Conservation (phyloP, 2,113 vertebrate species). For the Peucedramus taeniatus region DNA sequence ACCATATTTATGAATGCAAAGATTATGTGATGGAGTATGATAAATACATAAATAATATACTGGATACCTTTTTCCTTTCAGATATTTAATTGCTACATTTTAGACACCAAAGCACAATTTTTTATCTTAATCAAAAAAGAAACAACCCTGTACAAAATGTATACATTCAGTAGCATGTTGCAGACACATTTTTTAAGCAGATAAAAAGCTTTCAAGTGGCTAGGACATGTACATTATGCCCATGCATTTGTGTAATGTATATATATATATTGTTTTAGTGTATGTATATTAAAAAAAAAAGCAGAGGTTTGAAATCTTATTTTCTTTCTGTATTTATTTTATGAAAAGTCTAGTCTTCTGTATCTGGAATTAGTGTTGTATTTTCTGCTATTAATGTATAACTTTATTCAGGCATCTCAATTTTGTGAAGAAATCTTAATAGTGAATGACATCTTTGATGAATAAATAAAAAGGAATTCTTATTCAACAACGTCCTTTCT, state of each 20-base stretch:
- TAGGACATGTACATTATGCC: neutral
- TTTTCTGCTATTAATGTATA: neutral
- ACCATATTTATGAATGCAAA: constrained; percentile 18
- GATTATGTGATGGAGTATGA: neutral
- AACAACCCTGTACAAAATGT: neutral
- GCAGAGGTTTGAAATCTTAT: neutral
- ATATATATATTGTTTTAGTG: neutral
- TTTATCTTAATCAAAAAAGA: neutral
- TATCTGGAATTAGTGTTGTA: neutral
- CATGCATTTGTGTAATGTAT: neutral
- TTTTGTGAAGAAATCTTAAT: neutral
- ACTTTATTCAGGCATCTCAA: neutral
- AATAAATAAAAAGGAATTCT: neutral
- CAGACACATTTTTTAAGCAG: neutral
- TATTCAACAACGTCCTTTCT: neutral
- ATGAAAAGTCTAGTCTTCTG: neutral
- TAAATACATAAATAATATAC: constrained; percentile 14
- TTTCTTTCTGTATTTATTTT: neutral
- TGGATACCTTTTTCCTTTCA: neutral
- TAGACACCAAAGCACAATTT: neutral
- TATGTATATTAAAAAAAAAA: neutral
- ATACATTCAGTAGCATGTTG: neutral
- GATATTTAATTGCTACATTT: constrained; percentile 3
- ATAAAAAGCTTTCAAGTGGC: constrained; percentile 1
- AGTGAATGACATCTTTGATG: neutral